Evolutionary conservation across 2,888 invertebrate genomes (phyloP), one percentile per base, ranked within the genome.

Genomic region (Drosophila maculinotata): DNA sequence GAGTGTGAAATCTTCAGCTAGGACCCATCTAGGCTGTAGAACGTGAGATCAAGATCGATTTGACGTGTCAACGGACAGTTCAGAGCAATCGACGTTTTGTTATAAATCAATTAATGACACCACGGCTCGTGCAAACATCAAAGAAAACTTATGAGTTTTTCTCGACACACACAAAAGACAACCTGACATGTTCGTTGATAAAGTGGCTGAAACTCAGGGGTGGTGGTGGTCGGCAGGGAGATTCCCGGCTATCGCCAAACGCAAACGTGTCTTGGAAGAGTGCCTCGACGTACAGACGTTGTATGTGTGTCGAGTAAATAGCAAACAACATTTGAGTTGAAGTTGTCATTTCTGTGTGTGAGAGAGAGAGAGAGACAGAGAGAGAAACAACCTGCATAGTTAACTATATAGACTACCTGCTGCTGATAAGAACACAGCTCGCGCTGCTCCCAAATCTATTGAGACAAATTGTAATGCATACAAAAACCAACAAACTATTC

Each of bases 21-120:
- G 20, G 20, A 25, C 8, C 23, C 28, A 54, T 25, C 10, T 52
- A 28, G 20, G 30, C 26, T 20, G 20, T 17, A 8, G 20, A 15
- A 31, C n/a, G 9, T 3, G 9, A 45, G 59, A 66, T 57, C 68
- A 57, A 41, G 53, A 73, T 71, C 49, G 35, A 17, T 39, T 17
- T 6, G 42, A 36, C 49, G 36, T 35, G 39, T 56, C 15, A 48
- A 15, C 26, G n/a, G 33, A 26, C 64, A 51, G 42, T 45, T 31
- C 31, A 53, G 45, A 56, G 45, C 80, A 67, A 73, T 63, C 69
- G 57, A 72, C 9, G 60, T 57, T 67, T 75, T 20, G 69, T 63
- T 68, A 87, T 85, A 87, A 87, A 81, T 81, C 87, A 87, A 87
- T 81, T 81, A 81, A 81, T 63, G 87, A 63, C 87, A 69, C 57